phyloP scores from a whole-genome alignment of 1,140 invertebrate species.

The Hypsibius dujardini region DNA sequence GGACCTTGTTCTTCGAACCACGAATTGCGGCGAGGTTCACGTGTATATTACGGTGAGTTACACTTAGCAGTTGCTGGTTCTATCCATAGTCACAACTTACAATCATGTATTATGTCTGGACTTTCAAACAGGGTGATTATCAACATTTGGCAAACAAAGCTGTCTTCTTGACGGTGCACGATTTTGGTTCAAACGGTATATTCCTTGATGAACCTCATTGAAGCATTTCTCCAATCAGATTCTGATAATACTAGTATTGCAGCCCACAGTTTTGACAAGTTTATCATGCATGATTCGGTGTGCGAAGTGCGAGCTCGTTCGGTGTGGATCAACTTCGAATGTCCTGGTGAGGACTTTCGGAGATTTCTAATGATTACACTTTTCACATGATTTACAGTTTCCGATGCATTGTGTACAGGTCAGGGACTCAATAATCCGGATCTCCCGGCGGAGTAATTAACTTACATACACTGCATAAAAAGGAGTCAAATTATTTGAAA shows the following conservation, averaged over 20 bases:
- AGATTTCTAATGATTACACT: no score
- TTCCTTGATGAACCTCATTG: not conserved
- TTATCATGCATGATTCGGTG: conserved; percentile 59
- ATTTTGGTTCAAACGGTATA: conserved; percentile 67
- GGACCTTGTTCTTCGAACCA: not conserved
- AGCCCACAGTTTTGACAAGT: conserved; percentile 37
- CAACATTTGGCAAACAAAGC: conserved; percentile 56
- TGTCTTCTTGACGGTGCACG: conserved; percentile 69
- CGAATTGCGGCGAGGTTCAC: not conserved
- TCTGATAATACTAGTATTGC: conserved; percentile 21
- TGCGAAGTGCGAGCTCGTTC: conserved; percentile 61
- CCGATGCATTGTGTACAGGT: conserved; percentile 32
- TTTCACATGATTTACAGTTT: no score
- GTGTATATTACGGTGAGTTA: conserved; percentile 9
- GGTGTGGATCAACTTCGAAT: conserved; percentile 68
- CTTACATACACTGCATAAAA: conserved; percentile 16
- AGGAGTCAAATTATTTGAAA: conserved; percentile 14
- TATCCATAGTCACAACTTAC: not conserved
- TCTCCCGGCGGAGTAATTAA: conserved; percentile 44
- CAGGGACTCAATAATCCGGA: conserved; percentile 62
- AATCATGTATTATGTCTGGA: conserved; percentile 21
- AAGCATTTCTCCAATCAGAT: not conserved
- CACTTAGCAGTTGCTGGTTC: not conserved
- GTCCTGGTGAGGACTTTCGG: conserved; percentile 36
- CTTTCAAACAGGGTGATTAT: conserved; percentile 48